These are phyloP conservation scores for Cantharis rustica DNA, from an alignment of 2,888 invertebrate genomes.

Conservation along the genomic window DNA sequence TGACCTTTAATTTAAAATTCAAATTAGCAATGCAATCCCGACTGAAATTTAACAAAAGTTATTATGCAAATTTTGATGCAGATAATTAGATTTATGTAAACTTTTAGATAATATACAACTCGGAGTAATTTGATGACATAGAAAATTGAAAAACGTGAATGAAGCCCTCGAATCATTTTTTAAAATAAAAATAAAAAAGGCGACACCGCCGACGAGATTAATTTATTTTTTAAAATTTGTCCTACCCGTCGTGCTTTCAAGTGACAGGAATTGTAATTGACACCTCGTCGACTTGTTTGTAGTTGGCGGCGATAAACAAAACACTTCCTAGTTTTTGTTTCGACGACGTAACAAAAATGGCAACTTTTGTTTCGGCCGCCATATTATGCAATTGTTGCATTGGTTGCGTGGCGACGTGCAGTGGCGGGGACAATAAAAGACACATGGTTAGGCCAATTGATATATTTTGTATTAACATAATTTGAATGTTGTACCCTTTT, in stretches of 20 bases:
- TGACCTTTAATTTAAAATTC: not conserved
- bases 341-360: not conserved
- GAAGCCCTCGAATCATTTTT: not conserved
- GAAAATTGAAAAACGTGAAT: not conserved
- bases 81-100: not conserved
- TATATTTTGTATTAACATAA: slow-evolving; percentile 57
- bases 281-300: not conserved
- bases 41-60: not conserved
- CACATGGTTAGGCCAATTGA: slow-evolving; percentile 54
- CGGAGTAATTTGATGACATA: not conserved
- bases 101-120: not conserved
- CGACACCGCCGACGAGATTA: not conserved
- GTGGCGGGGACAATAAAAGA: slow-evolving; percentile 8
- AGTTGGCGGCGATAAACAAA: not conserved
- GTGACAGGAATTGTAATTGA: not conserved
- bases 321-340: not conserved
- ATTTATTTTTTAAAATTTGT: not conserved
- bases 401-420: not conserved
- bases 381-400: not conserved
- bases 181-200: not conserved
- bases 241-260: not conserved
- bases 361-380: not conserved
- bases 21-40: not conserved
- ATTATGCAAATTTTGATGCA: not conserved
- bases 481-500: slow-evolving; percentile 57